Conservation (phyloP, 2,888 invertebrate species). For the Cephus sareptanus region DNA sequence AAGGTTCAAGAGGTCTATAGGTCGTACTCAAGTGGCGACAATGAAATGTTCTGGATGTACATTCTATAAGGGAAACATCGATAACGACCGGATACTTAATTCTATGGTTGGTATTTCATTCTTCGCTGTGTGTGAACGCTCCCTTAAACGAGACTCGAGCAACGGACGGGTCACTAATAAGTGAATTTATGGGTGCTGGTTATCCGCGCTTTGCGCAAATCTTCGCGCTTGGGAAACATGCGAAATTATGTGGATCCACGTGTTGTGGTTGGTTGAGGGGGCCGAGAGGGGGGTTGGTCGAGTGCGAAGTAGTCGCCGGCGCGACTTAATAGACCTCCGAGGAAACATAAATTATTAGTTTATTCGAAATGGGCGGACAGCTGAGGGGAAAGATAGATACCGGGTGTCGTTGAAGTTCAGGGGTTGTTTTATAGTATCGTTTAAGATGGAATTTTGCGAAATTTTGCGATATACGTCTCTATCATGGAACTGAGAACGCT, state of each 20-base stretch:
- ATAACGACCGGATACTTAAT: not conserved
- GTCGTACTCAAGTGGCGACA: not conserved
- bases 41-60: not conserved
- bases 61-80: not conserved
- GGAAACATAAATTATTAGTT: conserved; percentile 40
- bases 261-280: conserved; percentile 21
- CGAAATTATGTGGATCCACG: conserved; percentile 21
- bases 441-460: not conserved
- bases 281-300: not conserved
- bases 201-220: not conserved
- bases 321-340: conserved; percentile 38
- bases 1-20: not conserved
- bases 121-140: not conserved
- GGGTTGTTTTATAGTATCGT: not conserved
- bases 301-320: not conserved
- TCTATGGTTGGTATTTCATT: not conserved
- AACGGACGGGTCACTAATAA: conserved; percentile 8
- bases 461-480: not conserved
- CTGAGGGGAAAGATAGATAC: not conserved
- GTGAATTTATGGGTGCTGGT: not conserved
- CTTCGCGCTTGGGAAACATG: not conserved
- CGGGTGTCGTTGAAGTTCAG: not conserved
- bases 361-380: conserved; percentile 11
- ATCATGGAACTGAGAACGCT: not conserved
- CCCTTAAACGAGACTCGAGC: not conserved